Percentiles rank a stretch among this genome's conserved stretches.
Evolutionary conservation across 2,888 invertebrate genomes (phyloP).

Genomic region (Plagiodera versicolora): DNA sequence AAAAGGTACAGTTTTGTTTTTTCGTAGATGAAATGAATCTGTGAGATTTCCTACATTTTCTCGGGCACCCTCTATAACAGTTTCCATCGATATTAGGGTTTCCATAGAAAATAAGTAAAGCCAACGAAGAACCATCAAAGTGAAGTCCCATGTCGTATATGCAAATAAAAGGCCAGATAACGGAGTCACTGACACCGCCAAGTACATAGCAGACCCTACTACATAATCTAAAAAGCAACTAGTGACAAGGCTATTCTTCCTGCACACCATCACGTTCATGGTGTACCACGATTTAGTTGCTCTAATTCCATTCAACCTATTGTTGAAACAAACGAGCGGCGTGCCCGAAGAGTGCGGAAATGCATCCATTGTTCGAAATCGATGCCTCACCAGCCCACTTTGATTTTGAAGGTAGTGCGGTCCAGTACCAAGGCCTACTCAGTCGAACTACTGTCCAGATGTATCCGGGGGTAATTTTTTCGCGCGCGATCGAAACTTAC

Average conservation of each 20-base stretch:
- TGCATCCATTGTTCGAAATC: conserved; percentile 10
- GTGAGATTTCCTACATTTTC: too few relatives aligned
- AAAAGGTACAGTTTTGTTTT: too few relatives aligned
- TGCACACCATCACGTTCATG: conserved; percentile 14
- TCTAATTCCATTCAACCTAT: conserved; percentile 28
- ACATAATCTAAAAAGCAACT: conserved; percentile 3
- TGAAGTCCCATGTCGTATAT: background rate
- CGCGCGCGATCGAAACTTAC: conserved; percentile 26
- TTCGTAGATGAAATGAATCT: too few relatives aligned
- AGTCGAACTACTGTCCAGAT: too few relatives aligned
- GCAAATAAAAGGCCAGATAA: conserved; percentile 6
- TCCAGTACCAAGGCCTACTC: background rate
- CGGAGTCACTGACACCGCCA: conserved; percentile 27
- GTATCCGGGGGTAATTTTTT: conserved; percentile 24
- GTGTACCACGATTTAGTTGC: conserved; percentile 20
- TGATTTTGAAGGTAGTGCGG: background rate
- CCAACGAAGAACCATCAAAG: background rate
- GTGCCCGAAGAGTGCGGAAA: conserved; percentile 19
- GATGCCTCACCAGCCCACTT: background rate
- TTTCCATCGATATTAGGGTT: too few relatives aligned
- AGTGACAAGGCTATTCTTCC: conserved; percentile 27
- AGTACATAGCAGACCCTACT: conserved; percentile 10
- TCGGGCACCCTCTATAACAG: too few relatives aligned
- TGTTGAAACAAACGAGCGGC: conserved; percentile 22
- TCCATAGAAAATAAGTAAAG: too few relatives aligned